Conservation (phyloP, 2,888 invertebrate species). For the Encarsia formosa region DNA sequence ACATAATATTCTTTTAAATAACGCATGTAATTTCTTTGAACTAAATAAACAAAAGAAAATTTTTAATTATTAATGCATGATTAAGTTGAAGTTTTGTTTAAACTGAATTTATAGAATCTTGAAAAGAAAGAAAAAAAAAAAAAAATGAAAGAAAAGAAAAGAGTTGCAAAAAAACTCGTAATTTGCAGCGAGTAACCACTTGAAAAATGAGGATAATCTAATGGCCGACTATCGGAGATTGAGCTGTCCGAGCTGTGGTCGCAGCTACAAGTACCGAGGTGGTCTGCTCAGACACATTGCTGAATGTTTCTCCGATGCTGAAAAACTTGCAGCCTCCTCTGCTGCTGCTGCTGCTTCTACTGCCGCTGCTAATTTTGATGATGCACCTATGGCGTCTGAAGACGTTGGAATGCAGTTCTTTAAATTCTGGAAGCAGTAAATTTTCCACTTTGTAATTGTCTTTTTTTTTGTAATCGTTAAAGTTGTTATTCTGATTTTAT, state of each 20-base stretch:
- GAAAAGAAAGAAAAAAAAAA: conserved; percentile 7
- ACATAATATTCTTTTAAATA: too few species aligned
- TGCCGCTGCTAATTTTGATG: too few species aligned
- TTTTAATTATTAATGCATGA: conserved; percentile 9
- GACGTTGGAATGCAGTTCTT: conserved; percentile 39
- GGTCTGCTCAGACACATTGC: conserved; percentile 48
- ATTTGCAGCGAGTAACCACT: background rate
- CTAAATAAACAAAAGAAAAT: too few species aligned
- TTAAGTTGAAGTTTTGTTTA: too few species aligned
- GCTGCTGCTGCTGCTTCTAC: too few species aligned
- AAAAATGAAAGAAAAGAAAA: conserved; percentile 15
- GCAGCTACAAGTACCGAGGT: conserved; percentile 50
- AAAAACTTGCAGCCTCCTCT: conserved; percentile 35
- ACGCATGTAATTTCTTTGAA: too few species aligned
- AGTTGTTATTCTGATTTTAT: too few species aligned
- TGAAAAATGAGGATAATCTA: conserved; percentile 22
- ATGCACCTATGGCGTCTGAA: conserved; percentile 38
- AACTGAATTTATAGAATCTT: conserved; percentile 4
- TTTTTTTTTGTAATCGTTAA: background rate
- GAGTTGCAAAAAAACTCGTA: conserved; percentile 17
- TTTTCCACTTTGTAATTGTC: conserved; percentile 2
- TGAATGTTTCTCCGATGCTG: conserved; percentile 44
- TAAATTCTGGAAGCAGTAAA: conserved; percentile 41
- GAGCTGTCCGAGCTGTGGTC: conserved; percentile 48
- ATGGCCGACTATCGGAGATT: conserved; percentile 45